A percentile compares a stretch with the other conserved stretches of the same genome.
phyloP scores from a whole-genome alignment of 1,140 invertebrate species.

The Eumeta japonica region DNA sequence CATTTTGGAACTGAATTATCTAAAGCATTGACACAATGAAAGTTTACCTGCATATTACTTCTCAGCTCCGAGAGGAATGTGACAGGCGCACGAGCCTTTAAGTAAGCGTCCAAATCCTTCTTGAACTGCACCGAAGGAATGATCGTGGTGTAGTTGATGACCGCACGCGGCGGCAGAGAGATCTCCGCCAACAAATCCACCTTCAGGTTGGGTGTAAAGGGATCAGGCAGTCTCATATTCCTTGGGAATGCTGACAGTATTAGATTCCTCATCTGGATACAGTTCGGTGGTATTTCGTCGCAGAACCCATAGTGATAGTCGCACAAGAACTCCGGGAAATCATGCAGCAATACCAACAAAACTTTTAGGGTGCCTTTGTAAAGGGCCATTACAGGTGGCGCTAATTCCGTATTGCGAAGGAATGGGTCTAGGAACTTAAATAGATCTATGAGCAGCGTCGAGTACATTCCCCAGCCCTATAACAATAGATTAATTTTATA shows the following conservation, averaged over 20 bases:
- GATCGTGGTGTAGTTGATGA: conserved; percentile 84
- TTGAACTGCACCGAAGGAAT: conserved; percentile 88
- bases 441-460: conserved; percentile 89
- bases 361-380: conserved; percentile 97
- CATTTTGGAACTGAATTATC: no score
- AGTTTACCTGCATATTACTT: conserved; percentile 85
- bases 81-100: conserved; percentile 91
- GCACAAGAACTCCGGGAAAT: conserved; percentile 98
- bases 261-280: conserved; percentile 98
- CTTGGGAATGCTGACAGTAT: conserved; percentile 96
- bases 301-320: conserved; percentile 99
- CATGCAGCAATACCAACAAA: conserved; percentile 92
- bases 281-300: conserved; percentile 98
- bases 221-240: conserved; percentile 97
- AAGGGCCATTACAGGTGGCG: conserved; percentile 86
- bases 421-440: conserved; percentile 97
- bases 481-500: conserved; percentile 8
- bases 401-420: conserved; percentile 92
- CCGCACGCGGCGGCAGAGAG: conserved; percentile 79
- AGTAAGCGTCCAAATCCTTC: conserved; percentile 94
- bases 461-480: conserved; percentile 83
- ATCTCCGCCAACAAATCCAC: conserved; percentile 92
- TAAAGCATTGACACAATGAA: no score
- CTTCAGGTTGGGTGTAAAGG: conserved; percentile 96
- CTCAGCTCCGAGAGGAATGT: conserved; percentile 92